Conservation (phyloP, 2,888 invertebrate species). For the Heterodera filipjevi region DNA sequence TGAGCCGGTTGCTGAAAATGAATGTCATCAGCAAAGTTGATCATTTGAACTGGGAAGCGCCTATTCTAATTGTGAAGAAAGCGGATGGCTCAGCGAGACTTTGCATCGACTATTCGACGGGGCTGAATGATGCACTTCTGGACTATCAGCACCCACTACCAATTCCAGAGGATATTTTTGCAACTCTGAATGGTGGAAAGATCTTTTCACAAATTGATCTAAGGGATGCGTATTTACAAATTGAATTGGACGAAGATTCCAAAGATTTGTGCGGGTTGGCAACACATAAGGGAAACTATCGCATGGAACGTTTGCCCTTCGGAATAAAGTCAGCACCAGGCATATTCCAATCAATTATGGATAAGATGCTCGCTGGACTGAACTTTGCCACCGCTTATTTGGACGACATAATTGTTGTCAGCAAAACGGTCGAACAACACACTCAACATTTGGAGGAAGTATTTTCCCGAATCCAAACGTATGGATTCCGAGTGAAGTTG, state of each 20-base stretch:
- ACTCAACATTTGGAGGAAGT: slow-evolving; percentile 29
- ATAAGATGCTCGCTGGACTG: slow-evolving; percentile 40
- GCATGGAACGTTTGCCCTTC: slow-evolving; percentile 44
- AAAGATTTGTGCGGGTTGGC: slow-evolving; percentile 41
- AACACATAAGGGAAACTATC: slow-evolving; percentile 47
- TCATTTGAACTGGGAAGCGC: slow-evolving; percentile 47
- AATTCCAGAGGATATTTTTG: slow-evolving; percentile 44
- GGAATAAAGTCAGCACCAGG: slow-evolving; percentile 44
- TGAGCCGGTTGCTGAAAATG: slow-evolving; percentile 37
- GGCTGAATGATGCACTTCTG: slow-evolving; percentile 45
- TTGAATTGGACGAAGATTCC: slow-evolving; percentile 42
- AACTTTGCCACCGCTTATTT: slow-evolving; percentile 35
- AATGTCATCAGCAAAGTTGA: slow-evolving; percentile 42
- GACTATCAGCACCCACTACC: slow-evolving; percentile 46
- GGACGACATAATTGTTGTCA: slow-evolving; percentile 44
- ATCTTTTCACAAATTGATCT: slow-evolving; percentile 48
- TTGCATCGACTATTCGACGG: slow-evolving; percentile 50
- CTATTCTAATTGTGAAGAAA: slow-evolving; percentile 47
- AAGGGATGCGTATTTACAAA: slow-evolving; percentile 50
- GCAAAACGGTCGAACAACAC: slow-evolving; percentile 38
- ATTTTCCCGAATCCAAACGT: slow-evolving; percentile 37
- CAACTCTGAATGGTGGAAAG: slow-evolving; percentile 43
- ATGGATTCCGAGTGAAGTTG: slow-evolving; percentile 42
- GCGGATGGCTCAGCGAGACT: slow-evolving; percentile 45
- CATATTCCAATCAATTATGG: slow-evolving; percentile 48